Evolutionary conservation across 2,113 vertebrate species (phyloP).

Genomic region (Mixornis gularis): DNA sequence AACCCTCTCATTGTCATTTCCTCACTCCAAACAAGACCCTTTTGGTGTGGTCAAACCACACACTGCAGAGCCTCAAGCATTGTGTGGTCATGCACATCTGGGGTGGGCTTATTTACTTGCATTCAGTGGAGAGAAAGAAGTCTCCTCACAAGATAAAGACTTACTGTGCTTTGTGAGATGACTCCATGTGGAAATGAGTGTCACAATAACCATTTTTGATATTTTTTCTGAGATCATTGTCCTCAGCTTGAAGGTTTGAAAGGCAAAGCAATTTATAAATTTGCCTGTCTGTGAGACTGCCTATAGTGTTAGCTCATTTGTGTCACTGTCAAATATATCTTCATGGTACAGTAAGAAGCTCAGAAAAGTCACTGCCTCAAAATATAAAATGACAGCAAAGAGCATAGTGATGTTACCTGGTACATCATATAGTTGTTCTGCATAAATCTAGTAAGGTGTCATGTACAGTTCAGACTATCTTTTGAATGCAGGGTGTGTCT

Average conservation of each 20-base stretch:
- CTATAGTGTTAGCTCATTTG: not conserved
- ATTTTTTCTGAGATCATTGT: not conserved
- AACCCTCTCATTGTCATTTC: not conserved
- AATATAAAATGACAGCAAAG: slow-evolving; percentile 29
- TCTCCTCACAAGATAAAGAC: not conserved
- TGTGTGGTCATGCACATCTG: not conserved
- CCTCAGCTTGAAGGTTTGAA: not conserved
- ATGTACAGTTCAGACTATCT: not conserved
- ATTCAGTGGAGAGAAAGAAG: not conserved
- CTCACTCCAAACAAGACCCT: not conserved
- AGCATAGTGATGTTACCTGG: not conserved
- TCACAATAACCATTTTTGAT: not conserved
- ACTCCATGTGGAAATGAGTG: not conserved
- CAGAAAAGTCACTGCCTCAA: not conserved
- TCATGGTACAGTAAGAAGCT: not conserved
- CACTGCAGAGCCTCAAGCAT: fast-evolving
- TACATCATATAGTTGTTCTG: not conserved
- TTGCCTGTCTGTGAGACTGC: not conserved
- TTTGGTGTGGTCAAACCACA: not conserved
- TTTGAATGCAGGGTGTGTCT: not conserved
- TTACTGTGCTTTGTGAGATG: not conserved
- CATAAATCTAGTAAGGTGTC: not conserved
- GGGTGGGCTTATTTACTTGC: not conserved
- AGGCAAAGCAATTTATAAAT: slow-evolving; percentile 1
- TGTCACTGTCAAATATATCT: slow-evolving; percentile 12